Percentiles rank a stretch among this genome's conserved stretches.
These are phyloP conservation scores for Epicampocera succincta DNA, from an alignment of 2,888 invertebrate genomes.

Conservation along the genomic window DNA sequence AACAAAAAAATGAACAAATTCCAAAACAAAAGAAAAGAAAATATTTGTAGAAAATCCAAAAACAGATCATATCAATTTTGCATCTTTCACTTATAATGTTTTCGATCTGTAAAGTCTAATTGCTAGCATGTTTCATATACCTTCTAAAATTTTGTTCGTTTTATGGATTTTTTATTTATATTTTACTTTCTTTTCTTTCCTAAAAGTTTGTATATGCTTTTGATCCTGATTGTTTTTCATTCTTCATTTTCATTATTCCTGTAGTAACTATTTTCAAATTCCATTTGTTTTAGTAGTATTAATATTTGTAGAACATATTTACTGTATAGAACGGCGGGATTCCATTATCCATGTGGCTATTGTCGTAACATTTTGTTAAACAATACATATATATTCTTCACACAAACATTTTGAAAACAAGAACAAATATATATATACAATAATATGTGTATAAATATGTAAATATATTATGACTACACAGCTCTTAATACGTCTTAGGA, in stretches of 20 bases:
- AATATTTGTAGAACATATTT: slow-evolving; percentile 5
- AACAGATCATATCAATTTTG: slow-evolving; percentile 29
- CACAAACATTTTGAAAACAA: too few relatives aligned
- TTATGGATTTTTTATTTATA: slow-evolving; percentile 56
- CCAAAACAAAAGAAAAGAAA: slow-evolving; percentile 63
- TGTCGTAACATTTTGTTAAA: too few relatives aligned
- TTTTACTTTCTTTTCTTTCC: slow-evolving; percentile 16
- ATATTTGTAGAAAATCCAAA: slow-evolving; percentile 63
- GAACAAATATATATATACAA: too few relatives aligned
- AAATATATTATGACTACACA: too few relatives aligned
- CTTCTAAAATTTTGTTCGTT: not conserved
- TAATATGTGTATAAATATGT: not conserved
- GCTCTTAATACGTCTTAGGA: too few relatives aligned
- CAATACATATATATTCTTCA: too few relatives aligned
- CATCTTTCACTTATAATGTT: slow-evolving; percentile 56
- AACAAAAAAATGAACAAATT: slow-evolving; percentile 69
- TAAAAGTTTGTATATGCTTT: slow-evolving; percentile 43
- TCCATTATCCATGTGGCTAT: too few relatives aligned
- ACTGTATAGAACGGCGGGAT: too few relatives aligned
- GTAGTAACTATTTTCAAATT: slow-evolving; percentile 41
- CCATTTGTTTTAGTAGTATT: not conserved
- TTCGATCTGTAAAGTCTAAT: slow-evolving; percentile 10
- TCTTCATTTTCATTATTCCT: slow-evolving; percentile 29
- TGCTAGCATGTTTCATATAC: slow-evolving; percentile 27
- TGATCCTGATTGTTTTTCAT: slow-evolving; percentile 8